Evolutionary conservation across 2,888 invertebrate genomes (phyloP).

Genomic region (Notodonta ziczac): DNA sequence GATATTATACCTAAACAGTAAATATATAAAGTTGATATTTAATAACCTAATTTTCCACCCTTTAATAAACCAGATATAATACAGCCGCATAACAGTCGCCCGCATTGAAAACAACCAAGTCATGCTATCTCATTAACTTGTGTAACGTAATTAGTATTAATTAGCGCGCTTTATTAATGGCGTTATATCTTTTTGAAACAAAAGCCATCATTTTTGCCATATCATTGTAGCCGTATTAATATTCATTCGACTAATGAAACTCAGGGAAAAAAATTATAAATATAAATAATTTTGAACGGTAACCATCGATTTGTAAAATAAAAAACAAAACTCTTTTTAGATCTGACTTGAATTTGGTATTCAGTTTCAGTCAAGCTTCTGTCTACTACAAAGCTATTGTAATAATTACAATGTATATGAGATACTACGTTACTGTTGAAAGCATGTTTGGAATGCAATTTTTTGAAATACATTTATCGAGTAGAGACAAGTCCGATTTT

Average conservation of each 20-base stretch:
- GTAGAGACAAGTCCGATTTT: no score
- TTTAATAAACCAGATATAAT: background rate
- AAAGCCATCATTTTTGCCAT: slow-evolving; percentile 45
- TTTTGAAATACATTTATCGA: no score
- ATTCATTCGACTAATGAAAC: slow-evolving; percentile 38
- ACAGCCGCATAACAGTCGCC: slow-evolving; percentile 2
- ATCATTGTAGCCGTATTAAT: slow-evolving; percentile 52
- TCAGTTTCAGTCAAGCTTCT: no score
- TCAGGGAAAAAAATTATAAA: no score
- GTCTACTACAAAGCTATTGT: no score
- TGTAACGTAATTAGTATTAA: slow-evolving; percentile 73
- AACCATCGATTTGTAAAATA: no score
- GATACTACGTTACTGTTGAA: no score
- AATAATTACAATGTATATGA: no score
- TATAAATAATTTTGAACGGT: no score
- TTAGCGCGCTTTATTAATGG: slow-evolving; percentile 59
- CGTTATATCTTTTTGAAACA: slow-evolving; percentile 51
- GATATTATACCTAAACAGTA: background rate
- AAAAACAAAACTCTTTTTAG: no score
- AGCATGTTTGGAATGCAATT: no score
- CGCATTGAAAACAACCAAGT: slow-evolving; percentile 45
- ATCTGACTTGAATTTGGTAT: no score
- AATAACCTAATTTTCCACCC: background rate
- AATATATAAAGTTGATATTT: background rate
- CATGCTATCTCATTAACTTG: slow-evolving; percentile 67